Evolutionary conservation across 2,113 vertebrate species (phyloP).

Genomic region (Pseudorectes ferrugineus): DNA sequence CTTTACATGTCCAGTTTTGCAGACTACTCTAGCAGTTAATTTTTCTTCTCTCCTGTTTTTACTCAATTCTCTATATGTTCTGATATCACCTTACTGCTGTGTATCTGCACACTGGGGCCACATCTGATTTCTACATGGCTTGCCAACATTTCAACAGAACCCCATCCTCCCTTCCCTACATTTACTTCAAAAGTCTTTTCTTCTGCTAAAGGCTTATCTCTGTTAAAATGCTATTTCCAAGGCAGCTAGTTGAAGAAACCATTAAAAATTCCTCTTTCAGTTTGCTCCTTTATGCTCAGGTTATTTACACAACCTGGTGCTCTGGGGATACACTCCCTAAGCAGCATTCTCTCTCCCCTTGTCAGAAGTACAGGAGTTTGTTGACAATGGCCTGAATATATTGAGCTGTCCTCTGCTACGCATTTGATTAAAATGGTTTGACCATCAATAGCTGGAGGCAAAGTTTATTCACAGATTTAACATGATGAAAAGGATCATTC

Average conservation of each 20-base stretch:
- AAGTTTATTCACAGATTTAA: background rate
- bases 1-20: background rate
- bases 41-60: background rate
- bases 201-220: background rate
- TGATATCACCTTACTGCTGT: background rate
- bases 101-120: background rate
- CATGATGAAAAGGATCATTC: background rate
- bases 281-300: background rate
- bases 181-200: background rate
- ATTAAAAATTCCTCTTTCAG: background rate
- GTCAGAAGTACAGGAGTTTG: background rate
- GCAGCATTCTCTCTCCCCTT: background rate
- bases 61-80: background rate
- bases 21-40: background rate
- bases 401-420: fast-evolving
- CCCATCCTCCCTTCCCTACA: background rate
- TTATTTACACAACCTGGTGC: background rate
- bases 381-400: background rate
- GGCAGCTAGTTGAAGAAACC: background rate
- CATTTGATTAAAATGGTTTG: background rate
- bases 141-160: background rate
- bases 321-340: background rate
- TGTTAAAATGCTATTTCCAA: background rate
- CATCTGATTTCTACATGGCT: background rate
- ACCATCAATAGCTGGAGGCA: background rate